Conservation (phyloP, 2,797 vertebrate genomes). For the Neosilurus mollespiculum region DNA sequence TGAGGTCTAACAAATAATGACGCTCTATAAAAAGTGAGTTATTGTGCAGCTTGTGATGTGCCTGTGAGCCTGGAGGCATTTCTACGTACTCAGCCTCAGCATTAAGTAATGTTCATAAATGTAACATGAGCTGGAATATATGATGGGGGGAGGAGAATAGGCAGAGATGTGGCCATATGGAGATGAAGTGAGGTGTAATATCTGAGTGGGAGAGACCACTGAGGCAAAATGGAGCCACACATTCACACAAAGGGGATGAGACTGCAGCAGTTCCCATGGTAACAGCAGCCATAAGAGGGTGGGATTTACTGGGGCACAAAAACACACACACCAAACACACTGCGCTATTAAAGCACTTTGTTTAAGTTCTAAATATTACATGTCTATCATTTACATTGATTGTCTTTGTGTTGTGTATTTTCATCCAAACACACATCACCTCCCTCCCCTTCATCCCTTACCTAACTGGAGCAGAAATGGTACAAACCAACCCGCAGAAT, state of each 20-base stretch:
- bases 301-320: slow-evolving; percentile 1
- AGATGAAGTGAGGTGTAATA: slow-evolving; percentile 25
- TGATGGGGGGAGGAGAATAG: slow-evolving; percentile 16
- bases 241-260: slow-evolving; percentile 61
- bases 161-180: slow-evolving; percentile 39
- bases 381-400: background rate
- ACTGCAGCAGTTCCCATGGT: slow-evolving; percentile 81
- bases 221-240: slow-evolving; percentile 56
- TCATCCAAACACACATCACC: slow-evolving; percentile 40
- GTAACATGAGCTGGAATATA: slow-evolving; percentile 37
- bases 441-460: slow-evolving; percentile 42
- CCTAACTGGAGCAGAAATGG: slow-evolving; percentile 58
- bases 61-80: slow-evolving; percentile 5
- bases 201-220: slow-evolving; percentile 57
- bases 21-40: background rate
- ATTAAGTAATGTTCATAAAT: background rate
- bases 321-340: slow-evolving; percentile 4
- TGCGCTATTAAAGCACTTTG: background rate
- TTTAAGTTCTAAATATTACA: background rate
- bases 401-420: slow-evolving; percentile 25
- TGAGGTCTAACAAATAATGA: background rate
- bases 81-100: background rate
- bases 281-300: slow-evolving; percentile 66
- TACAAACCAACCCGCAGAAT: slow-evolving; percentile 63
- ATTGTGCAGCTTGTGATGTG: background rate